Evolutionary conservation across 2,113 vertebrate species (phyloP).

Genomic region (Stegastes partitus): DNA sequence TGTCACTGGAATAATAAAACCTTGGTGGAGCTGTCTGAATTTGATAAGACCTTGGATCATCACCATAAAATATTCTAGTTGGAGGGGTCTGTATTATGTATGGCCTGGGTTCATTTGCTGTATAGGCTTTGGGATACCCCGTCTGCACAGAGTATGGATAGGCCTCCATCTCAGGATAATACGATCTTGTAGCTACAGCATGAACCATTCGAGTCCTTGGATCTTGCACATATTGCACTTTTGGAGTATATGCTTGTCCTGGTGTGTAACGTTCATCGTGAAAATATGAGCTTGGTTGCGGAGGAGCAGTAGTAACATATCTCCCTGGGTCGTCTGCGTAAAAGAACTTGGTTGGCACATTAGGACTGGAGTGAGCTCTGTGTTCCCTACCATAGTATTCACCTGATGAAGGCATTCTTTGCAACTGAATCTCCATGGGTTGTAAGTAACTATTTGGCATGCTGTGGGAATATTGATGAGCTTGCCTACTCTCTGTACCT

Average conservation of each 20-base stretch:
- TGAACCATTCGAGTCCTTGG: conserved; percentile 83
- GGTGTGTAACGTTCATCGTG: conserved; percentile 85
- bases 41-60: conserved; percentile 87
- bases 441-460: conserved; percentile 85
- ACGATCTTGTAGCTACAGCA: conserved; percentile 78
- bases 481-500: conserved; percentile 86
- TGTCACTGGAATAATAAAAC: conserved; percentile 88
- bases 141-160: conserved; percentile 78
- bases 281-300: conserved; percentile 85
- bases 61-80: conserved; percentile 82
- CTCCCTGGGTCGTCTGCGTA: conserved; percentile 89
- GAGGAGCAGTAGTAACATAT: conserved; percentile 81
- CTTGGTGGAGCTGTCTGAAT: conserved; percentile 84
- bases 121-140: conserved; percentile 81
- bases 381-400: conserved; percentile 88
- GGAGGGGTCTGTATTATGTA: conserved; percentile 90
- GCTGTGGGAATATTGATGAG: conserved; percentile 85
- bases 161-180: conserved; percentile 80
- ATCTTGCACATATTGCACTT: conserved; percentile 86
- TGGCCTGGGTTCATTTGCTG: conserved; percentile 81
- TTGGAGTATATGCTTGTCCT: conserved; percentile 81
- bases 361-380: conserved; percentile 86
- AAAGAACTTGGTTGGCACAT: conserved; percentile 91
- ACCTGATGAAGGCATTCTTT: conserved; percentile 86
- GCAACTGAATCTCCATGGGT: conserved; percentile 83